These are phyloP conservation scores for Misgurnus anguillicaudatus DNA, from an alignment of 2,113 vertebrate genomes.

Conservation along the genomic window DNA sequence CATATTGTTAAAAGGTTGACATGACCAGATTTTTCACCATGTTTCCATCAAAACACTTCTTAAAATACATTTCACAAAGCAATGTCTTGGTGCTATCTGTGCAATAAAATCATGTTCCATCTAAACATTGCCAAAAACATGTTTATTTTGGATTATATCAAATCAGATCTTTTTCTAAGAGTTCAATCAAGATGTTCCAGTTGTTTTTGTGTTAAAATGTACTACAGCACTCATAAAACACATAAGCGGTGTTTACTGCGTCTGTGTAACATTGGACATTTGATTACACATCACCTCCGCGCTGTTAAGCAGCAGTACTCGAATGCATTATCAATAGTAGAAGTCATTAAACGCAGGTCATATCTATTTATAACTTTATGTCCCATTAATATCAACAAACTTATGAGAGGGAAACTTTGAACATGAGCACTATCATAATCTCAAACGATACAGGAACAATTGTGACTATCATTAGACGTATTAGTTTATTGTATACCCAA, in stretches of 20 bases:
- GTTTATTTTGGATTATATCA: background rate
- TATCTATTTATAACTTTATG: slow-evolving; percentile 39
- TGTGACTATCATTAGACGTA: background rate
- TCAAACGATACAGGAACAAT: background rate
- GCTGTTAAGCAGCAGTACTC: slow-evolving; percentile 7
- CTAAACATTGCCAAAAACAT: background rate
- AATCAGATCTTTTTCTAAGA: background rate
- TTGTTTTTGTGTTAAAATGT: background rate
- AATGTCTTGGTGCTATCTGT: slow-evolving; percentile 5
- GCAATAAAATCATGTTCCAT: slow-evolving; percentile 8
- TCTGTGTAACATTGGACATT: background rate
- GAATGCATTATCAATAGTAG: slow-evolving; percentile 22
- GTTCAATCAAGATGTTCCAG: background rate
- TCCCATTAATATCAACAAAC: slow-evolving; percentile 13
- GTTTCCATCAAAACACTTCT: background rate
- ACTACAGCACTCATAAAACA: background rate
- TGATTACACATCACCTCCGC: background rate
- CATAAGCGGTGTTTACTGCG: background rate
- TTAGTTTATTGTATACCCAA: background rate
- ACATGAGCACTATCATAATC: slow-evolving; percentile 1
- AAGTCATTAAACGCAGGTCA: slow-evolving; percentile 28
- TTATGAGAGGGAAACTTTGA: slow-evolving; percentile 22
- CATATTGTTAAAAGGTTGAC: background rate
- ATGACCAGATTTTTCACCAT: slow-evolving; percentile 3
- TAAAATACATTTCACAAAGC: background rate